A percentile compares a stretch with the other conserved stretches of the same genome.
These are phyloP conservation scores for Ivindomyrus marchei DNA, from an alignment of 2,113 vertebrate genomes.

Conservation along the genomic window DNA sequence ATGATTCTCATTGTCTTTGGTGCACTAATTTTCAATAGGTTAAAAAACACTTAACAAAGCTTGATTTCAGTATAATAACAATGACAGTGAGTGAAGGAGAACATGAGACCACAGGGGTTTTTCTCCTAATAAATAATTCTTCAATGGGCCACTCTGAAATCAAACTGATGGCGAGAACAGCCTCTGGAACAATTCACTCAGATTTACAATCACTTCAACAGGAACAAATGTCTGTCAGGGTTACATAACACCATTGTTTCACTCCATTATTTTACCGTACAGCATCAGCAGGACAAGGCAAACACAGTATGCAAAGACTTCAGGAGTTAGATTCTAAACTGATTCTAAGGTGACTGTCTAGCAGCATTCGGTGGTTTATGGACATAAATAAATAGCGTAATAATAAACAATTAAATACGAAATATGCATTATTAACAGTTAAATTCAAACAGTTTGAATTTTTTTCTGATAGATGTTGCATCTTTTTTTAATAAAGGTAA, in stretches of 20 bases:
- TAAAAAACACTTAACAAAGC: background rate
- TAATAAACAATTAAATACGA: background rate
- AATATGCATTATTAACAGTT: background rate
- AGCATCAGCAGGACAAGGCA: background rate
- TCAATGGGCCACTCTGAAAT: background rate
- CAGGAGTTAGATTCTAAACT: background rate
- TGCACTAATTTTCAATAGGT: background rate
- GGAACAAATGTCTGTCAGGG: constrained; percentile 50
- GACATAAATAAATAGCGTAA: background rate
- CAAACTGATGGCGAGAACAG: background rate
- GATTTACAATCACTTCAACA: constrained; percentile 49
- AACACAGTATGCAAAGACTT: background rate
- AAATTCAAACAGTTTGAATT: background rate
- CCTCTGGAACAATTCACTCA: constrained; percentile 43
- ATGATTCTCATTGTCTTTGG: background rate
- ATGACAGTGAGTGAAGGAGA: background rate
- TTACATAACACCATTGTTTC: constrained; percentile 61
- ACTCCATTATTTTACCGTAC: constrained; percentile 39
- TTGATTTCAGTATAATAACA: background rate
- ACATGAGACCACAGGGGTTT: background rate
- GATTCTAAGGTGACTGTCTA: background rate
- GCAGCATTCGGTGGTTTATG: background rate
- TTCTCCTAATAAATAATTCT: background rate
- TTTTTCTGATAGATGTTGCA: background rate
- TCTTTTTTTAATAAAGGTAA: background rate